Base-by-base conservation (phyloP, 2,113 vertebrate genomes). In the Rissa tridactyla region DNA sequence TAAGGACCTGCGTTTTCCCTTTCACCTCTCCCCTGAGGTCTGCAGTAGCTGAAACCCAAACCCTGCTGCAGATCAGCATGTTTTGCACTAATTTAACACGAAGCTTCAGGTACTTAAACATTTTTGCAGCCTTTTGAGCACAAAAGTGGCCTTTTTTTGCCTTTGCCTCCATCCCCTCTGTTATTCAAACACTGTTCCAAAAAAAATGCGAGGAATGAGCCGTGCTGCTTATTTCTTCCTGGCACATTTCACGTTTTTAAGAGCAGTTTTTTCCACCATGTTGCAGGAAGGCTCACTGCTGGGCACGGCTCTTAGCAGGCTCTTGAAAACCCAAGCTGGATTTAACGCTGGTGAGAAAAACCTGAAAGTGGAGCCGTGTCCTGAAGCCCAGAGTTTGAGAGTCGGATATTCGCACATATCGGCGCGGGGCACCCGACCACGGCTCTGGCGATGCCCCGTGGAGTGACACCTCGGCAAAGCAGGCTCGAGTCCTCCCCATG, bases 11-110 rank as follows among this genome's bases (percentile, higher is more conserved):
- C 3, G 2, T 89, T 92, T 94, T 95, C 61, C 65, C 58, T 94
- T 65, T 94, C 70, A 11, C 52, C 42, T 94, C 83, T 86, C 64
- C 92, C 90, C 80, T 1, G 88, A 68, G 69, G 47, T 61, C 25
- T 84, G 90, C 86, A 82, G 86, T 3, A 91, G 89, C 65, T 91
- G 83, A 80, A 94, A 79, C 82, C 81, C 86, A 84, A 88, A 32
- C 76, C 85, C 93, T 90, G 96, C 84, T 88, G 92, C 91, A 42
- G 51, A 79, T 89, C 83, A 76, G 44, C 12, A 0, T 36, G 91
- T 61, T 97, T 87, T 88, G 81, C 54, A 16, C 81, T 89, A 71
- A 97, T 95, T 92, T 87, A 89, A 92, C 83, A 21, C 1, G 58
- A 96, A 94, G 86, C 69, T 91, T 47, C 8, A 62, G 61, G 62